Conservation (phyloP, 2,888 invertebrate species). For the Chrysodeixis includens region DNA sequence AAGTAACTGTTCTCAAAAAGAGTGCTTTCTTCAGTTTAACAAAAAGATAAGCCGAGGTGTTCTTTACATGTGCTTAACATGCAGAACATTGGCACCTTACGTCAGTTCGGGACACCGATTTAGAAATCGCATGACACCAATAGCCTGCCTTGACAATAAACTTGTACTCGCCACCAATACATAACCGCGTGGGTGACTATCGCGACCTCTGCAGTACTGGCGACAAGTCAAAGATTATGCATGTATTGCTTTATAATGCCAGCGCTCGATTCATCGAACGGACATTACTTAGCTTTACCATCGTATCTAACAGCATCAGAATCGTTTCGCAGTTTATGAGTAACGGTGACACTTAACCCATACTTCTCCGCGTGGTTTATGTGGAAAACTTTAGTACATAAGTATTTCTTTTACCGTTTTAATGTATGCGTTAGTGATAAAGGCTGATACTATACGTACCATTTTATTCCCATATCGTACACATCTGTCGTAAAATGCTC, state of each 20-base stretch:
- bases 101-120: constrained; percentile 57
- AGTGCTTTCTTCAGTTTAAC: constrained; percentile 31
- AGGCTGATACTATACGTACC: background rate
- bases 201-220: constrained; percentile 34
- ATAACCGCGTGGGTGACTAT: constrained; percentile 24
- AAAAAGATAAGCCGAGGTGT: constrained; percentile 37
- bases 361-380: constrained; percentile 37
- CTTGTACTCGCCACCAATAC: constrained; percentile 29
- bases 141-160: constrained; percentile 52
- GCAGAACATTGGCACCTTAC: constrained; percentile 57
- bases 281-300: constrained; percentile 47
- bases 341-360: constrained; percentile 51
- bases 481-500: background rate
- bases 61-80: constrained; percentile 38
- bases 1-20: constrained; percentile 17
- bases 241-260: constrained; percentile 33
- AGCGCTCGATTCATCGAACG: constrained; percentile 47
- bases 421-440: background rate
- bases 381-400: constrained; percentile 15
- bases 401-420: constrained; percentile 2
- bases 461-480: background rate
- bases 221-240: constrained; percentile 31
- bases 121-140: constrained; percentile 62
- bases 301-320: constrained; percentile 46
- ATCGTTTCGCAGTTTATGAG: constrained; percentile 49